Evolutionary conservation across 1,140 invertebrate genomes (phyloP).

Genomic region (Bombus impatiens): DNA sequence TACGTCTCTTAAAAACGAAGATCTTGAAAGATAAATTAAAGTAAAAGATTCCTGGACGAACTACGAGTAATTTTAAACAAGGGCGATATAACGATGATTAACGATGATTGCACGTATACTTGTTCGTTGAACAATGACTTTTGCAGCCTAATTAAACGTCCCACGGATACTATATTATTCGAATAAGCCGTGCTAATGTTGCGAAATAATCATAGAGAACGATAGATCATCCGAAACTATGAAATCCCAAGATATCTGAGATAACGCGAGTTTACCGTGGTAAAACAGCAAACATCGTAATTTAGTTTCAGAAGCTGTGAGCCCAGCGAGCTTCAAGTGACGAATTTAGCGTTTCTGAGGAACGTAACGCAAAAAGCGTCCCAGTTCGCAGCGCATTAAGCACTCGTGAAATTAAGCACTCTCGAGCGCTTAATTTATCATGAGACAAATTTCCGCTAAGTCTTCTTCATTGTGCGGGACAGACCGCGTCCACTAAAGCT

Average conservation of each 20-base stretch:
- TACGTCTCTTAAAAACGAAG: accelerated
- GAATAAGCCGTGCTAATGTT: not conserved
- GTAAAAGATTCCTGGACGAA: not conserved
- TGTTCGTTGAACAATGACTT: not conserved
- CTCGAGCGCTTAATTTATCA: slow-evolving; percentile 18
- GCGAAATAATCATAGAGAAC: not conserved
- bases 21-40: not conserved
- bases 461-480: slow-evolving; percentile 3
- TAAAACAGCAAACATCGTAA: slow-evolving; percentile 2
- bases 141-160: not conserved
- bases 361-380: slow-evolving; percentile 5
- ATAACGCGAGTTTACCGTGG: not conserved
- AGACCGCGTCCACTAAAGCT: not conserved
- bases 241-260: not conserved
- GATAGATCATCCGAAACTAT: not conserved
- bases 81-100: not conserved
- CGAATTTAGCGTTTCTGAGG: slow-evolving; percentile 8
- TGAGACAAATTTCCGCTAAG: slow-evolving; percentile 14
- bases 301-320: slow-evolving; percentile 3
- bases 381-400: slow-evolving; percentile 3
- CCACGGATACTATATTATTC: not conserved
- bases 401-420: slow-evolving; percentile 19
- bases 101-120: not conserved
- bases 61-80: not conserved
- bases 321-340: not conserved